These are phyloP conservation scores for Pseudotriccus pelzelni DNA, from an alignment of 2,797 vertebrate genomes.

Conservation along the genomic window DNA sequence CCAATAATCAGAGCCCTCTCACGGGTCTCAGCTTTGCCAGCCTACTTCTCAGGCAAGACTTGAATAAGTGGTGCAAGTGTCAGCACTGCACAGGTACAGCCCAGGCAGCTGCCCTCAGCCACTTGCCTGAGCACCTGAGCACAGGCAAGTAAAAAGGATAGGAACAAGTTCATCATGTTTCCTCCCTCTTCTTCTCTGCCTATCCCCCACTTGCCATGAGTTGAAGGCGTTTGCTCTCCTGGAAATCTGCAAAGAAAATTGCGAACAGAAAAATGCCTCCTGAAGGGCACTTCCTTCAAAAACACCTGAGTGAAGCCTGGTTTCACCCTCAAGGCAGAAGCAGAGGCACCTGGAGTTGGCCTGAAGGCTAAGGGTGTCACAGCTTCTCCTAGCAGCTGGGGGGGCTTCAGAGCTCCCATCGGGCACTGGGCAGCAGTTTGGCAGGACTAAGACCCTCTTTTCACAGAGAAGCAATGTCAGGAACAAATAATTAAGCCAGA, in stretches of 20 bases:
- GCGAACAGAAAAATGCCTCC: background rate
- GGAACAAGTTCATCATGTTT: rapidly evolving
- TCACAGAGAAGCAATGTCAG: background rate
- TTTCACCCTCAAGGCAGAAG: background rate
- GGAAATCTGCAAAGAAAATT: background rate
- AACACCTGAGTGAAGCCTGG: background rate
- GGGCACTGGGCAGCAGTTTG: background rate
- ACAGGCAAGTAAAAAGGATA: background rate
- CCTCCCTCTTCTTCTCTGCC: background rate
- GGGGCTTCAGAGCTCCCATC: background rate
- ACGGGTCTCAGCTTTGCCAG: background rate
- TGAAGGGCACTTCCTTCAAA: background rate
- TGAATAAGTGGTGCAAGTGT: rapidly evolving
- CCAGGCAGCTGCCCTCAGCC: background rate
- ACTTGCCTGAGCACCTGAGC: background rate
- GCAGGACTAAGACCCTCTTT: background rate
- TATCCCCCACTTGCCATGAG: rapidly evolving
- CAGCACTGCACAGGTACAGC: background rate
- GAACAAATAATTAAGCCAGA: background rate
- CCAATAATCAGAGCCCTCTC: background rate
- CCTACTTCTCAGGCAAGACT: background rate
- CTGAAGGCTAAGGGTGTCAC: background rate
- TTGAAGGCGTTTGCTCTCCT: background rate
- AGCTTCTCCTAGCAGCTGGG: background rate
- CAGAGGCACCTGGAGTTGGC: background rate